Evolutionary conservation across 1,140 invertebrate species (phyloP), one percentile per base, ranked within the genome.

Genomic region (Phortica variegata): DNA sequence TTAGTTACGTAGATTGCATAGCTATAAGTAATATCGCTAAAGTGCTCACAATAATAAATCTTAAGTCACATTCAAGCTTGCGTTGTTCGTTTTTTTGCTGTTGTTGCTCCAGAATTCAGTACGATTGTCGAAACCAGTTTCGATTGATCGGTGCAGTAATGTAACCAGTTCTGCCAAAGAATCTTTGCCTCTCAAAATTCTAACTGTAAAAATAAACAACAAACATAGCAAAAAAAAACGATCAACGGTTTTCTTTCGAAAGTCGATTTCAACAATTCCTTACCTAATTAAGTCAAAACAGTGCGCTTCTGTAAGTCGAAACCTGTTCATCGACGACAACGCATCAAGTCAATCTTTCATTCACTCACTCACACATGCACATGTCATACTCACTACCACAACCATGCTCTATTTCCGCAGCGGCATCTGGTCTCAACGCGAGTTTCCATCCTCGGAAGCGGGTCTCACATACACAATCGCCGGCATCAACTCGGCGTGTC

Each of bases 401-500:
- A 26, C 10, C 23, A 6, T 26, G 0, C n/a, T 26, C 18, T 31
- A 16, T 32, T n/a, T 15, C 33, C 13, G 13, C 53, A 70, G 65
- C 0, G 52, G 45, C 8, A 58, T 65, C 12, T 73, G 70, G 70
- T 58, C 71, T 2, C 70, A 74, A 36, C 71, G 68, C 15, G 66
- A 74, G 39, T 75, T 75, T 36, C 55, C 68, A 19, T 55, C 68
- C 58, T 75, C 72, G 21, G 72, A 75, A 23, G 66, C 61, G 39
- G 71, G 72, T 41, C 62, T 75, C 23, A 66, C 72, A 13, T 75
- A 75, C 36, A 68, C 68, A 33, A 66, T 70, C 18, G 62, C 65
- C 1, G 68, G 68, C 12, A 61, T 70, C 4, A 58, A 51, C 15
- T 57, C 59, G 21, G 20, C 49, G 4, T 57, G 63, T 1, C 56